A percentile compares a stretch with the other conserved stretches of the same genome.
Conservation (phyloP, 2,113 vertebrate genomes). For the Muntiacus muntjak region DNA sequence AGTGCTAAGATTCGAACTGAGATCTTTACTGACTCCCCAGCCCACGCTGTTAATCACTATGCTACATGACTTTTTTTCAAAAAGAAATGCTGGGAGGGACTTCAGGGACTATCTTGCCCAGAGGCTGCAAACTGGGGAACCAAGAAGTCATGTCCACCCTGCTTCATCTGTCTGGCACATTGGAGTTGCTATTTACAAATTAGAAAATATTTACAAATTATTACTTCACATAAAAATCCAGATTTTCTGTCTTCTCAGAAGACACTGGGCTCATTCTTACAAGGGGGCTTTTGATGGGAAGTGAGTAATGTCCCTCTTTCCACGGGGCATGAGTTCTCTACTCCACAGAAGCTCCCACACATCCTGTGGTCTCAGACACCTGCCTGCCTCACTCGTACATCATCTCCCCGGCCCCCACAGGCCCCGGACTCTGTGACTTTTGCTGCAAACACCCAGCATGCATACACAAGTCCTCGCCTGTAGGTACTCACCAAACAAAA, state of each 20-base stretch:
- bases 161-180: background rate
- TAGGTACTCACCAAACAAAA: background rate
- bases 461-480: background rate
- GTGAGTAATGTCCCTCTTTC: background rate
- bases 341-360: background rate
- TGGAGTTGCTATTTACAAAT: background rate
- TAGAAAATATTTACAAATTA: background rate
- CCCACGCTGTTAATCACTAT: background rate
- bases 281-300: fast-evolving
- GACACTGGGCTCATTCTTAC: background rate
- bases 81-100: background rate
- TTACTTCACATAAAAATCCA: background rate
- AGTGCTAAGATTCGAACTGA: background rate
- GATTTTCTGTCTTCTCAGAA: background rate
- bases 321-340: background rate
- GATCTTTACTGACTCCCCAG: background rate
- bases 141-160: too few species aligned
- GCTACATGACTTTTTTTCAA: background rate
- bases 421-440: background rate
- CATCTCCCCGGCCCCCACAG: fast-evolving
- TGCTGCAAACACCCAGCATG: background rate
- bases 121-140: background rate
- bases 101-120: background rate
- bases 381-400: background rate
- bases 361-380: background rate